phyloP scores from a whole-genome alignment of 2,888 invertebrate species.

The Acanthococcus lagerstroemiae region DNA sequence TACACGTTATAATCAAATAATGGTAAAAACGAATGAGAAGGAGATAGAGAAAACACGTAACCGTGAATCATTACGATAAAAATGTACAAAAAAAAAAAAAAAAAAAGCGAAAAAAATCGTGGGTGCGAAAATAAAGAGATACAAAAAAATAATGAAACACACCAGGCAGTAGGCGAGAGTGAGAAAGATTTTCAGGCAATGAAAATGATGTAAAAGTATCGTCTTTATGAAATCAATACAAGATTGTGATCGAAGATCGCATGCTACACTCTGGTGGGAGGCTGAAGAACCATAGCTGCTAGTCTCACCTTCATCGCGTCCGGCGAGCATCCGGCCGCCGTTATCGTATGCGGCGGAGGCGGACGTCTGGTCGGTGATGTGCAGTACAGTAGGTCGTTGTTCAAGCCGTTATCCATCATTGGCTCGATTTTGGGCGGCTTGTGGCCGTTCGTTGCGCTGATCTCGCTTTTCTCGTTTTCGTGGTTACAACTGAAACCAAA shows the following conservation, averaged over 20 bases:
- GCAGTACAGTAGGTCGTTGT: slow-evolving; percentile 41
- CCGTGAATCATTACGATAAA: neutral
- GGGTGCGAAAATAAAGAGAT: neutral
- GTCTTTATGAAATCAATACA: no score
- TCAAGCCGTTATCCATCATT: slow-evolving; percentile 27
- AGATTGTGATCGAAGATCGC: slow-evolving; percentile 13
- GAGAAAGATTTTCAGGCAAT: slow-evolving; percentile 6
- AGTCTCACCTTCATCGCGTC: slow-evolving; percentile 82
- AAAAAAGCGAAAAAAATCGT: neutral
- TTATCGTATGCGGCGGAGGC: slow-evolving; percentile 30
- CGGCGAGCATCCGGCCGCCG: slow-evolving; percentile 38
- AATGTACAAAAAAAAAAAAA: neutral
- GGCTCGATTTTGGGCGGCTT: slow-evolving; percentile 37
- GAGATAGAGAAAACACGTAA: neutral
- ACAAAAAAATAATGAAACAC: slow-evolving; percentile 19
- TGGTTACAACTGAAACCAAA: slow-evolving; percentile 33
- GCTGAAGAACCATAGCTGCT: slow-evolving; percentile 79
- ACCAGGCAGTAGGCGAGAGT: slow-evolving; percentile 15
- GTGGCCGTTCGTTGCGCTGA: slow-evolving; percentile 37
- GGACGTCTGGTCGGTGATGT: slow-evolving; percentile 35
- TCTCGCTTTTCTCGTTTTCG: slow-evolving; percentile 43
- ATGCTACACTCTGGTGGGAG: slow-evolving; percentile 70
- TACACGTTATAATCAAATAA: neutral
- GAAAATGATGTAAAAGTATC: slow-evolving; percentile 13
- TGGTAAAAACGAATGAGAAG: neutral